Base-by-base conservation (phyloP, 2,888 invertebrate genomes). In the Chromoteleia sp. region DNA sequence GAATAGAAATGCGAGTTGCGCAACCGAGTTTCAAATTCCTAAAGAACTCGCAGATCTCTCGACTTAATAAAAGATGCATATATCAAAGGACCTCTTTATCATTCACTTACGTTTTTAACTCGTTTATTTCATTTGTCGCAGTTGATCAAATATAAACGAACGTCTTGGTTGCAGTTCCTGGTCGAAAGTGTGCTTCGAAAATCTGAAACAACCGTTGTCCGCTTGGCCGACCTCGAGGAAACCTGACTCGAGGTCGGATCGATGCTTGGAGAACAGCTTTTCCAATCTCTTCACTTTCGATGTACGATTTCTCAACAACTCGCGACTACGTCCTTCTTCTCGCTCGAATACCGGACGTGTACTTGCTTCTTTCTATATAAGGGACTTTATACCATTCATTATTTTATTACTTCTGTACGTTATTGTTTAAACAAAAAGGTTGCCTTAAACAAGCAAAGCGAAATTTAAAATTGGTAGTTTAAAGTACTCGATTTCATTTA, bases 271-370 rank as follows among this genome's bases (percentile, higher is more conserved):
- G 78, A 78, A 75, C 74, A 58, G 78, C 77, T 78, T 83, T 83
- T 83, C 81, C 77, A 77, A 81, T 74, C 77, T 83, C 71, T 78
- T 73, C 41, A 74, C 77, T 83, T 56, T 83, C 75, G 70, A 61
- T 74, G 70, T 54, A 48, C 71, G 80, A 74, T 83, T 81, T 81
- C 74, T 77, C 78, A n/a, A 4, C 25, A 75, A 77, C 58, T 65
- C 61, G 25, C 59, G 17, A 71, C 63, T 15, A 71, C 43, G 81
- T 75, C 76, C 76, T 76, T 76, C 80, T 63, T 68, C 45, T 74
- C 68, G 68, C 79, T 54, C 17, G 59, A 59, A 41, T 52, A 48
- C 73, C 65, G 45, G 33, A 43, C 67, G 65, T 61, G 21, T 67
- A 21, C 63, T 45, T 43, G 54, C 58, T 71, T 43, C 67, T 61